phyloP scores from a whole-genome alignment of 1,140 invertebrate genomes.

The Bombus soroeensis region DNA sequence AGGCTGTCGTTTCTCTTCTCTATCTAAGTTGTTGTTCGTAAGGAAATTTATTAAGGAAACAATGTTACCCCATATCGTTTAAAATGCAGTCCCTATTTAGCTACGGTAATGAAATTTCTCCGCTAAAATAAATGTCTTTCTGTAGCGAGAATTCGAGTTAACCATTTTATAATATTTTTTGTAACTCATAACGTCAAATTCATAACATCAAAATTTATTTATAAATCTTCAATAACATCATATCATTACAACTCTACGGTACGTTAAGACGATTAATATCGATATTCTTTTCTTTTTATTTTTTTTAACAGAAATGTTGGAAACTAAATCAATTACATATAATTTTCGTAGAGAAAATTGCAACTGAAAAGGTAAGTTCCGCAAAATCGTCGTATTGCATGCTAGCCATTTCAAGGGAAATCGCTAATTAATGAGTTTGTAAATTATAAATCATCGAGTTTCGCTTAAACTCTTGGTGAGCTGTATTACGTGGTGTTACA shows the following conservation, averaged over 20 bases:
- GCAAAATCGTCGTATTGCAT: neutral
- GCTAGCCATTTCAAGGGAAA: constrained; percentile 18
- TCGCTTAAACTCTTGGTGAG: neutral
- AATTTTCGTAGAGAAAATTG: neutral
- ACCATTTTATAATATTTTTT: neutral
- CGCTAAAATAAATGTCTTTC: neutral
- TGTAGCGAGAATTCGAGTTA: neutral
- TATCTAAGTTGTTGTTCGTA: neutral
- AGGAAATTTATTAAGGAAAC: constrained; percentile 1
- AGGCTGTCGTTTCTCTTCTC: neutral
- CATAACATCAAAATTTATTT: too few relatives aligned
- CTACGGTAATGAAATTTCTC: neutral
- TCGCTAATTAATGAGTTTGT: constrained; percentile 46
- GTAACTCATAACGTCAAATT: too few relatives aligned
- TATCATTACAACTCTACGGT: too few relatives aligned
- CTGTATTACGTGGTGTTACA: neutral
- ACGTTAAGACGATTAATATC: too few relatives aligned
- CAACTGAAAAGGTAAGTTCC: constrained; percentile 11
- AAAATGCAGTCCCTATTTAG: neutral
- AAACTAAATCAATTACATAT: neutral
- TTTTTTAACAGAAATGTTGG: neutral
- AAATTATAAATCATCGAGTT: constrained; percentile 44
- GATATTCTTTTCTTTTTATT: neutral
- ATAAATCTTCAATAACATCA: too few relatives aligned
- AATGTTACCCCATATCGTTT: neutral